Evolutionary conservation across 2,113 vertebrate species (phyloP).

Genomic region (Erpornis zantholeuca): DNA sequence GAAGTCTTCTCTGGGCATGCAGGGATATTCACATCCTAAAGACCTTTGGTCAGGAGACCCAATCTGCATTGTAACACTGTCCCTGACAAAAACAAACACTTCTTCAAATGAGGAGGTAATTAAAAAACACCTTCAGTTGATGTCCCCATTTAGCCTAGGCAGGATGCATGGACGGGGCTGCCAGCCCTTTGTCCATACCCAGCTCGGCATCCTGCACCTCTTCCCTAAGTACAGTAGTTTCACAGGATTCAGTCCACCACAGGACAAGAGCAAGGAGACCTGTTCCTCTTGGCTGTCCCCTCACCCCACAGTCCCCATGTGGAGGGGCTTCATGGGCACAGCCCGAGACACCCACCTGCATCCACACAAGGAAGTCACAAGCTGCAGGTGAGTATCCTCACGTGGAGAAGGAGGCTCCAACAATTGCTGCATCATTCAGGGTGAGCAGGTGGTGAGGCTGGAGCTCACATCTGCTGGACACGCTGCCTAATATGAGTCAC

Average conservation of each 20-base stretch:
- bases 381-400: accelerated
- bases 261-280: neutral
- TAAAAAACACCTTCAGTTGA: neutral
- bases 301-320: accelerated
- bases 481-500: neutral
- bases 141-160: neutral
- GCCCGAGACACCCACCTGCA: neutral
- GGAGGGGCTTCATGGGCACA: neutral
- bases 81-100: neutral
- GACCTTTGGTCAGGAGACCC: neutral
- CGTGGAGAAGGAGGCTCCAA: neutral
- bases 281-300: neutral
- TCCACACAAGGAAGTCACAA: neutral
- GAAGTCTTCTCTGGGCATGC: neutral
- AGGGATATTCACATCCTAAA: neutral
- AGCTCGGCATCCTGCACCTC: accelerated
- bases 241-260: neutral
- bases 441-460: neutral
- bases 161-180: accelerated
- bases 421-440: neutral
- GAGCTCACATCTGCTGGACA: neutral
- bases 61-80: neutral
- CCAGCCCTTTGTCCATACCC: neutral
- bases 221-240: neutral
- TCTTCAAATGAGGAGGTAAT: neutral